phyloP scores from a whole-genome alignment of 2,797 vertebrate species.

The Chanos chanos region DNA sequence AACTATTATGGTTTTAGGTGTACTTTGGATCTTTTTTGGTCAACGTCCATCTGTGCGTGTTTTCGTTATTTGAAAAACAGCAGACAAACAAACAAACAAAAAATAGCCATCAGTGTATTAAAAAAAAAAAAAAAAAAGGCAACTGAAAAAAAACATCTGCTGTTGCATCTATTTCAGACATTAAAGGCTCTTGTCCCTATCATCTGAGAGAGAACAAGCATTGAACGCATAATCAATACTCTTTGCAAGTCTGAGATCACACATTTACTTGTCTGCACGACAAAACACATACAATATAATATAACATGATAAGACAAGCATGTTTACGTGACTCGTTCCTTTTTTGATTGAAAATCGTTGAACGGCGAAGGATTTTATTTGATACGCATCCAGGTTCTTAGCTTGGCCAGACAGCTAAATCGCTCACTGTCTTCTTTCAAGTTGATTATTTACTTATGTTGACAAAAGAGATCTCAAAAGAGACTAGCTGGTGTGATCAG shows the following conservation, averaged over 20 bases:
- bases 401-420: conserved; percentile 61
- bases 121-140: conserved; percentile 15
- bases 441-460: conserved; percentile 55
- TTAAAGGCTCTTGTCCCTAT: conserved; percentile 46
- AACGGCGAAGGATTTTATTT: conserved; percentile 44
- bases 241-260: conserved; percentile 63
- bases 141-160: conserved; percentile 25
- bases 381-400: conserved; percentile 56
- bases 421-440: conserved; percentile 45
- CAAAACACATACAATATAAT: conserved; percentile 44
- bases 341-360: conserved; percentile 52
- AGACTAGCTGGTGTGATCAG: no score
- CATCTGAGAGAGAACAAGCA: conserved; percentile 46
- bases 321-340: conserved; percentile 45
- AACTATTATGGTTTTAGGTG: no score
- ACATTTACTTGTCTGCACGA: conserved; percentile 44
- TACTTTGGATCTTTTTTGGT: no score
- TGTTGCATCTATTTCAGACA: conserved; percentile 53
- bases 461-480: conserved; percentile 27
- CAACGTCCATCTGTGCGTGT: no score
- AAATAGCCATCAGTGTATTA: background rate
- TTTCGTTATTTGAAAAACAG: no score
- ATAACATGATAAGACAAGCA: conserved; percentile 28
- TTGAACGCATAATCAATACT: conserved; percentile 66
- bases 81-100: background rate